phyloP scores from a whole-genome alignment of 2,888 invertebrate species.

The Ormyrus rosae region DNA sequence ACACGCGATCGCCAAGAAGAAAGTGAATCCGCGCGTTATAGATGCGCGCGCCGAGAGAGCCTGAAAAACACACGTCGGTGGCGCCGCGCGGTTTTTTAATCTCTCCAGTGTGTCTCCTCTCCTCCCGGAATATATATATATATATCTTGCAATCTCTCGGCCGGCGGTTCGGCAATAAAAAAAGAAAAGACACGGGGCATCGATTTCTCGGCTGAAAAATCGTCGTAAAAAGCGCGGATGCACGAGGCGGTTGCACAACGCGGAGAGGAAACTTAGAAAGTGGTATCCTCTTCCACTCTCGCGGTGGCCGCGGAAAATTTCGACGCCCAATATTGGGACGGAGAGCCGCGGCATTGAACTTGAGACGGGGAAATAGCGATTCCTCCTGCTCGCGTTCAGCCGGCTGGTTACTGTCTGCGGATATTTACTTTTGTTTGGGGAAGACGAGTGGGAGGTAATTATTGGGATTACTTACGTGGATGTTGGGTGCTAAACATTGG shows the following conservation, averaged over 20 bases:
- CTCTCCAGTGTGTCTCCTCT: not conserved
- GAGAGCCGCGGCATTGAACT: constrained; percentile 39
- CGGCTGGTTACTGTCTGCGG: no score
- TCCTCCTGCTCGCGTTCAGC: not conserved
- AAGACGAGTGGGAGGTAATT: no score
- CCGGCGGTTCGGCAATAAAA: constrained; percentile 10
- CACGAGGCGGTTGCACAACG: not conserved
- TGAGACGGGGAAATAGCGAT: constrained; percentile 11
- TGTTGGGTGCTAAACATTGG: no score
- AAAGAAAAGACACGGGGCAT: constrained; percentile 5
- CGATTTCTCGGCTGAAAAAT: constrained; percentile 5
- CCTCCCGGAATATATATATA: not conserved
- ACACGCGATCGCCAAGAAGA: constrained; percentile 39
- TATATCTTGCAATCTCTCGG: constrained; percentile 25
- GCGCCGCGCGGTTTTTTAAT: constrained; percentile 25
- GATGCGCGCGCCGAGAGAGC: constrained; percentile 27
- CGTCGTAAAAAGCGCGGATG: constrained; percentile 21
- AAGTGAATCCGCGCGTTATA: constrained; percentile 47
- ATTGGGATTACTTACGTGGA: no score
- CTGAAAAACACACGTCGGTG: constrained; percentile 8
- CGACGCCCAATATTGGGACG: not conserved
- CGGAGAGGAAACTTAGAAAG: not conserved
- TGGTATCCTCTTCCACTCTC: not conserved
- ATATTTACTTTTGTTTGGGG: no score
- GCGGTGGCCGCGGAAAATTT: constrained; percentile 7